Evolutionary conservation across 2,888 invertebrate genomes (phyloP).

Genomic region (Hydraecia micacea): DNA sequence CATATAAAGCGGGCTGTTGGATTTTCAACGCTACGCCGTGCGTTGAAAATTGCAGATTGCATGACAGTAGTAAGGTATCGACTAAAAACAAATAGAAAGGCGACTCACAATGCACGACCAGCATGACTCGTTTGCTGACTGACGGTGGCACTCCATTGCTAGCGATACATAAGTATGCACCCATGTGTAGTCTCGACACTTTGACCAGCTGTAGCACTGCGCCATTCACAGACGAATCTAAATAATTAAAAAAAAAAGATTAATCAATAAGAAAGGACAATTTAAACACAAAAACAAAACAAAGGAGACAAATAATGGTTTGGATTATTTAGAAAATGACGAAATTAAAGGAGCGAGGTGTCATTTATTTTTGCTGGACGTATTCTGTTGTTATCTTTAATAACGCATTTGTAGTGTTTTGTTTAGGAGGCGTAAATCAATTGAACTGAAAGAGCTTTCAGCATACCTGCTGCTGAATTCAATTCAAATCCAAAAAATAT

Average conservation of each 20-base stretch:
- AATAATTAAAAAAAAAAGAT: slow-evolving; percentile 65
- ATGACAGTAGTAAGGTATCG: background rate
- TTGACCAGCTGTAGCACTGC: slow-evolving; percentile 91
- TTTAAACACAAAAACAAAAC: slow-evolving; percentile 40
- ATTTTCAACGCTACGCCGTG: background rate
- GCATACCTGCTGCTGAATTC: background rate
- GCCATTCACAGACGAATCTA: slow-evolving; percentile 92
- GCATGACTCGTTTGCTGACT: slow-evolving; percentile 94
- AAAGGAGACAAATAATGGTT: slow-evolving; percentile 42
- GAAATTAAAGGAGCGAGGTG: slow-evolving; percentile 31
- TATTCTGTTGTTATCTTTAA: background rate
- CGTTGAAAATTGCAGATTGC: background rate
- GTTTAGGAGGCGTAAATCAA: background rate
- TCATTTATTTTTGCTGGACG: slow-evolving; percentile 29
- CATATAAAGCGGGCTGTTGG: background rate
- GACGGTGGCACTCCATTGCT: slow-evolving; percentile 95
- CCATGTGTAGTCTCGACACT: slow-evolving; percentile 94
- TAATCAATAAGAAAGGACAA: slow-evolving; percentile 38
- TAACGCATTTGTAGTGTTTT: slow-evolving; percentile 6
- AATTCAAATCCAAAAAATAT: background rate
- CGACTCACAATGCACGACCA: slow-evolving; percentile 95
- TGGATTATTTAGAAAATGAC: slow-evolving; percentile 41
- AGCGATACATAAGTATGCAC: slow-evolving; percentile 94
- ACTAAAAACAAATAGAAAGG: slow-evolving; percentile 8
- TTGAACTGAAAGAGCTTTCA: background rate